Base-by-base conservation (phyloP, 2,113 vertebrate species). In the Procavia capensis region DNA sequence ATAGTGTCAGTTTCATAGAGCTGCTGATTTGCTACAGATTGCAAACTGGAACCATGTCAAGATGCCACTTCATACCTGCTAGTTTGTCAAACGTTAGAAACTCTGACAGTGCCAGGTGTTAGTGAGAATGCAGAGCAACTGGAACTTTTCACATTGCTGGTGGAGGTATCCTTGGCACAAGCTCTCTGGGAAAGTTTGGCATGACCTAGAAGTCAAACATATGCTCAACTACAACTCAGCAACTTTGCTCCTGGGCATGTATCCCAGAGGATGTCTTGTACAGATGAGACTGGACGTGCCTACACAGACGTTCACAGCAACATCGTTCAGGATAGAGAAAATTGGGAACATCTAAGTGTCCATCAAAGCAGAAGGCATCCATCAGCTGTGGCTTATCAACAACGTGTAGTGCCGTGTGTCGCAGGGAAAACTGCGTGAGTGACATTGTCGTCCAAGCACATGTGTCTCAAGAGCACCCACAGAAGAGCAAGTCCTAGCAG, bases 401-500 rank as follows among this genome's bases (percentile, higher is more conserved):
- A 34, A 2, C 3, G 57, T 7, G 54, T 20, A 50, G 29, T 27
- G 66, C 41, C 41, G 7, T 20, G 2, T 2, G 2, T 2, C 17
- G 75, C 16, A 3, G n/a, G 2, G 6, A 24, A 6, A 19, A 3
- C 0, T 27, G 20, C 2, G 0, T 11, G 36, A 5, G 9, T 50
- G 54, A 17, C 2, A 36, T 4, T 41, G 27, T 39, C 31, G 3
- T 70, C 27, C 0, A 6, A 25, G 39, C 34, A 20, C 45, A 1
- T 47, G 50, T 31, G 50, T 45, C 64, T 90, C 20, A 7, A 43
- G 63, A 24, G 1, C 27, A 13, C 3, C 3, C 27, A 9, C 70
- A 3, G 2, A 20, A 31, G 6, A 25, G 36, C 34, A 17, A 22
- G 41, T 63, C 64, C 11, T 1, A 10, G 66, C 29, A 54, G 29